Percentiles rank a stretch among this genome's conserved stretches.
Evolutionary conservation across 2,888 invertebrate species (phyloP).

Genomic region (Ectemnius lituratus): DNA sequence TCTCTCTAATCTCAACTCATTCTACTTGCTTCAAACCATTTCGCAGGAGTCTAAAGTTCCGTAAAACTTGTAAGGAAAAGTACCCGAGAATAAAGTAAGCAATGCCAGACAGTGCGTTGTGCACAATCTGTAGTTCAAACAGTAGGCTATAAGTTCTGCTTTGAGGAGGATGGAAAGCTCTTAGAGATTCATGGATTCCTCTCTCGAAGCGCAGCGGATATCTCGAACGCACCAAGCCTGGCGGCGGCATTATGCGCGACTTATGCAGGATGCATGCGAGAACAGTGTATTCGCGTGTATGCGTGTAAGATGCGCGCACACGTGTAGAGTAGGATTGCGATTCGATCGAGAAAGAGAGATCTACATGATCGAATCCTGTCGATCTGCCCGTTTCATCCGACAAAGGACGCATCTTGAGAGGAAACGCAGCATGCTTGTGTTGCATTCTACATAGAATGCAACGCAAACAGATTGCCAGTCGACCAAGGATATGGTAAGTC

Average conservation of each 20-base stretch:
- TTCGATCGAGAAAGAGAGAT: constrained; percentile 40
- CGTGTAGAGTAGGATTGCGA: constrained; percentile 44
- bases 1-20: not conserved
- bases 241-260: constrained; percentile 42
- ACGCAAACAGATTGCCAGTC: constrained; percentile 47
- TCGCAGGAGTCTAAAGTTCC: not conserved
- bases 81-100: not conserved
- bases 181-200: constrained; percentile 53
- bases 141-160: not conserved
- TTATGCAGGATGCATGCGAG: constrained; percentile 21
- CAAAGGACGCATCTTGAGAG: constrained; percentile 49
- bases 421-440: constrained; percentile 14
- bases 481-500: constrained; percentile 27
- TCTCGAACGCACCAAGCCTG: constrained; percentile 17
- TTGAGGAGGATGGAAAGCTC: constrained; percentile 29
- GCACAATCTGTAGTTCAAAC: constrained; percentile 3
- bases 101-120: not conserved
- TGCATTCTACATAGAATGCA: constrained; percentile 17
- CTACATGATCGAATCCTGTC: constrained; percentile 54
- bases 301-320: constrained; percentile 18
- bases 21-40: not conserved
- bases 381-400: constrained; percentile 39
- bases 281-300: not conserved
- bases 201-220: constrained; percentile 10
- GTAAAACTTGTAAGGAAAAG: not conserved